Percentiles rank a stretch among this genome's conserved stretches.
Conservation (phyloP, 2,797 vertebrate genomes). For the Euphonia xanthogaster region DNA sequence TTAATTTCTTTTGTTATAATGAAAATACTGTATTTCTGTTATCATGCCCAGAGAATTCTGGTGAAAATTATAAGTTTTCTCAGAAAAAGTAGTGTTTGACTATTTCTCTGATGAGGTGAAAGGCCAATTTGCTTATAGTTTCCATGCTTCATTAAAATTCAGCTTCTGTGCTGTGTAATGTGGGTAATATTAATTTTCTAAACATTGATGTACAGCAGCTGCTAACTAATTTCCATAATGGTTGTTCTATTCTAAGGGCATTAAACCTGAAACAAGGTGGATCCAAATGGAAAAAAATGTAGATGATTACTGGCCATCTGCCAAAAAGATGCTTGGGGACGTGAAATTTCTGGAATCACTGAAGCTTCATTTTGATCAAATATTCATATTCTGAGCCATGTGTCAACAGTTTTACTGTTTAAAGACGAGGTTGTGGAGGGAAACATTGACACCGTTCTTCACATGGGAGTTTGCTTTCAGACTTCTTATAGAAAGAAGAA, state of each 20-base stretch:
- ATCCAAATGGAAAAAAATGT: slow-evolving; percentile 65
- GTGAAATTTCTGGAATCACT: slow-evolving; percentile 66
- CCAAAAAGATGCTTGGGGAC: slow-evolving; percentile 63
- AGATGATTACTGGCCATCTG: slow-evolving; percentile 71
- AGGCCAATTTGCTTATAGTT: slow-evolving; percentile 76
- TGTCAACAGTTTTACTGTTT: slow-evolving; percentile 51
- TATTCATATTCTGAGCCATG: slow-evolving; percentile 60
- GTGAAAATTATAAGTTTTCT: slow-evolving; percentile 70
- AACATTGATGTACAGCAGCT: slow-evolving; percentile 78
- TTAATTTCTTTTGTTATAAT: slow-evolving; percentile 55
- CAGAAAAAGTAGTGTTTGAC: slow-evolving; percentile 69
- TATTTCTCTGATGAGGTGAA: slow-evolving; percentile 75
- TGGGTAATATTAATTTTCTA: slow-evolving; percentile 81
- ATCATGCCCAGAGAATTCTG: slow-evolving; percentile 57
- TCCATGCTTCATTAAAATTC: slow-evolving; percentile 80
- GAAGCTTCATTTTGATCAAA: slow-evolving; percentile 67
- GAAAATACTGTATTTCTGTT: slow-evolving; percentile 64
- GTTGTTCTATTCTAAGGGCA: slow-evolving; percentile 70
- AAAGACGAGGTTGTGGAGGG: slow-evolving; percentile 21
- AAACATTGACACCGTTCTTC: slow-evolving; percentile 21
- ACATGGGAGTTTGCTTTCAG: not conserved
- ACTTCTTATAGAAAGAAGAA: not conserved
- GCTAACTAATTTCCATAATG: slow-evolving; percentile 81
- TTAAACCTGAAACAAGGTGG: slow-evolving; percentile 73
- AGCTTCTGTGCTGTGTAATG: slow-evolving; percentile 68